Base-by-base conservation (phyloP, 2,888 invertebrate species). In the Agrilus cyanescens region DNA sequence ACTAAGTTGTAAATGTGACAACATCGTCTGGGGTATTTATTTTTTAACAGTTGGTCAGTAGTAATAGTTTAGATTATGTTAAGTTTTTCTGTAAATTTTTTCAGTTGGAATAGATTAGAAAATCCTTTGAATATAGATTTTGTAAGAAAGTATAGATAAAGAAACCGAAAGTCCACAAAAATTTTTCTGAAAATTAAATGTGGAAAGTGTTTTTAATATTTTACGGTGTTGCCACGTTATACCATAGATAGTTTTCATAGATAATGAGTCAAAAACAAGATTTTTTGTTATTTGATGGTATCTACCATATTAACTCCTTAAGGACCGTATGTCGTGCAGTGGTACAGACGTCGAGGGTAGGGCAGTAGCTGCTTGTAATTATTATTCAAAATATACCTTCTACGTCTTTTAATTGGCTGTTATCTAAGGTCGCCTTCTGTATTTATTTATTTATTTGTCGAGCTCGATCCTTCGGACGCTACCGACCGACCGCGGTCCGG, bases 361-460 rank as follows among this genome's bases (percentile, higher is more conserved):
- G 59, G 58, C 59, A 57, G 63, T 58, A 62, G 61, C 61, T 56
- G 56, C 54, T 57, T 58, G 60, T 65, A 66, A 66, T 67, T 66
- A 66, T 65, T 64, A 65, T 66, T 65, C 66, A 64, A 65, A 65
- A 65, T 63, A 62, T 65, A 62, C 65, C 66, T 25, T 25, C 25
- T 25, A 64, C 63, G 63, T 60, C 64, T 65, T 66, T 67, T 67
- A 67, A 67, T 67, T 67, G 66, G 66, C 62, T 61, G 62, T 63
- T 65, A 65, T 65, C 63, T 61, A 52, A 49, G 43, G 46, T 43
- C 42, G 38, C 47, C 43, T 51, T 46, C 50, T 46, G 48, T 42
- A 39, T 44, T 39, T 50, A 46, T 48, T 39, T 50, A 46, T 48
- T 51, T 44, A 43, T 45, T 45, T 43, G 49, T 47, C 43, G 43